Conservation (phyloP, 2,797 vertebrate species). For the Loris lydekkerianus region DNA sequence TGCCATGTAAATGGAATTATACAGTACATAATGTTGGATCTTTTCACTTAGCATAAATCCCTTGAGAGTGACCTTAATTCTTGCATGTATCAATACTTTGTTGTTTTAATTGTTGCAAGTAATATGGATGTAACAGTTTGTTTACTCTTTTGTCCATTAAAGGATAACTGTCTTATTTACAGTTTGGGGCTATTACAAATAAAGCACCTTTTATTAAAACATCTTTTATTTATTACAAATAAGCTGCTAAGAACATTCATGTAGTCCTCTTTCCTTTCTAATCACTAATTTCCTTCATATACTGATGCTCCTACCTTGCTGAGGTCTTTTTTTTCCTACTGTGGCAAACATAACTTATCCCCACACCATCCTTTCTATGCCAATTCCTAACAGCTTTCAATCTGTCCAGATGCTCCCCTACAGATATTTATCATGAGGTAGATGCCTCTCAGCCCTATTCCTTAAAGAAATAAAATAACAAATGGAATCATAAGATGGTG, state of each 20-base stretch:
- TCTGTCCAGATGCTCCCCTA: background rate
- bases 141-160: background rate
- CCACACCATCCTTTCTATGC: background rate
- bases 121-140: background rate
- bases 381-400: constrained; percentile 49
- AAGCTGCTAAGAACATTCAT: background rate
- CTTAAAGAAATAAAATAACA: constrained; percentile 51
- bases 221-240: background rate
- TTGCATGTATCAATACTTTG: background rate
- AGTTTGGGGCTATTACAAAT: background rate
- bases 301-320: constrained; percentile 17
- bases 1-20: background rate
- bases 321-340: background rate
- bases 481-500: no score
- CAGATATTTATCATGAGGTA: background rate
- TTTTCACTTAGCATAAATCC: constrained; percentile 16
- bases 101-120: background rate
- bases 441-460: background rate
- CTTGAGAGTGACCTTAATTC: background rate
- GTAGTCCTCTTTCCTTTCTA: background rate
- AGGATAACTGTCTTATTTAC: background rate
- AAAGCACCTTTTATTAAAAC: background rate
- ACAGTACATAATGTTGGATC: background rate
- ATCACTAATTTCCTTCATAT: background rate
- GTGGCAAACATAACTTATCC: constrained; percentile 38